Conservation (phyloP, 2,888 invertebrate species). For the Leucophora obtusa region DNA sequence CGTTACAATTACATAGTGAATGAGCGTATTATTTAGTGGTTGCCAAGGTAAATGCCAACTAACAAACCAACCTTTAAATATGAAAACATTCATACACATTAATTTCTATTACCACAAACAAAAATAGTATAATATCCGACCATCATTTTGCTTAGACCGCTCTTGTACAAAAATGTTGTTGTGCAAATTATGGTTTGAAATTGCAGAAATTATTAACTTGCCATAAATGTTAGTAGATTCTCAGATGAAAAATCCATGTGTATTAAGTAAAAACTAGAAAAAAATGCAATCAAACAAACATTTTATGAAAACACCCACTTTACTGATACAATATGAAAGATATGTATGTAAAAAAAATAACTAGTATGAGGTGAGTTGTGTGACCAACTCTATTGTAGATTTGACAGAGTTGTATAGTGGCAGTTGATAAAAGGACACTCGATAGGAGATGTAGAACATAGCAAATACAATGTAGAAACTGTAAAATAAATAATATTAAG, state of each 20-base stretch:
- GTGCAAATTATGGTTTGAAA: conserved; percentile 60
- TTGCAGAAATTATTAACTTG: conserved; percentile 56
- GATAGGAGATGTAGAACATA: no score
- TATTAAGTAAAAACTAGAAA: conserved; percentile 24
- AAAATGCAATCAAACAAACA: conserved; percentile 55
- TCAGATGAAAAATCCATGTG: conserved; percentile 56
- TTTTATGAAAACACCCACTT: conserved; percentile 57
- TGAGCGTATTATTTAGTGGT: conserved; percentile 52
- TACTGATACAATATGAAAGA: conserved; percentile 3
- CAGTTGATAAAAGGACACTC: no score
- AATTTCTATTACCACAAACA: conserved; percentile 23
- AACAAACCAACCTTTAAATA: conserved; percentile 65
- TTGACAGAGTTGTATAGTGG: no score
- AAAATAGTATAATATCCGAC: conserved; percentile 5
- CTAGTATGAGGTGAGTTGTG: not conserved
- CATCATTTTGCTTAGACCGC: conserved; percentile 26
- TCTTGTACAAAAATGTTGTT: conserved; percentile 16
- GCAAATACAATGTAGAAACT: no score
- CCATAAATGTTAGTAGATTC: conserved; percentile 64
- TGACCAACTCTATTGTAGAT: not conserved
- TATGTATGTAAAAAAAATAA: not conserved
- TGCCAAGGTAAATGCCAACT: conserved; percentile 67
- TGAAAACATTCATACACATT: conserved; percentile 13
- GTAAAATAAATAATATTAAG: no score
- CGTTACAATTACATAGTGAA: conserved; percentile 50